Evolutionary conservation across 2,888 invertebrate species (phyloP), one percentile per base, ranked within the genome.

Genomic region (Disparrhopalites patrizii): DNA sequence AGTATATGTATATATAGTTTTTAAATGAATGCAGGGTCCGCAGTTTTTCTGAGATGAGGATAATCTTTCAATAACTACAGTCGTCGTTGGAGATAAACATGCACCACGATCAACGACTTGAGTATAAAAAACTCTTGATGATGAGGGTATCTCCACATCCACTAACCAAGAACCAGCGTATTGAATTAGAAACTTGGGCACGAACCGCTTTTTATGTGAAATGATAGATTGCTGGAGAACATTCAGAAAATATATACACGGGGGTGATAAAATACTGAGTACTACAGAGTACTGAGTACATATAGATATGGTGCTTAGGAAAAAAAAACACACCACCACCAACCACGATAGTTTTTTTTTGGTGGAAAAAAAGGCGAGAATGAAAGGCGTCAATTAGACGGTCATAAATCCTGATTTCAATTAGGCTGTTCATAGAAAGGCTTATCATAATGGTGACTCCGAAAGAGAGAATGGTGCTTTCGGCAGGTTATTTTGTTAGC

Each of bases 381-480:
- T 73, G 74, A 74, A 74, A 74, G 72, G 71, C 72, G 71, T 71
- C 72, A 74, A 74, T 74, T 74, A 74, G 71, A 62, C 62, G 72
- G 69, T 70, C 72, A 71, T 74, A 74, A 74, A 74, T 74, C 70
- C 68, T 73, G 60, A 71, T 72, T 74, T 74, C 72, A 72, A 73
- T 74, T 74, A 74, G 70, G 65, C 67, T 68, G 36, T 51, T 56
- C 38, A 54, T 1, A 47, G 47, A 56, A 67, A 62, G 62, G 60
- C 63, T 67, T 67, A 67, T 67, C 67, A 64, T 54, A 67, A 67
- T 67, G 51, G 62, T 62, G 33, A 36, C 23, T 10, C 40, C 40
- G 57, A 28, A 40, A 30, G 58, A 15, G 15, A 63, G 61, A 60
- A 60, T 47, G 47, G 47, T 47, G 47, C 47, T 47, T 47, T 47